phyloP scores from a whole-genome alignment of 1,140 invertebrate species.

The Drosophila ficusphila region DNA sequence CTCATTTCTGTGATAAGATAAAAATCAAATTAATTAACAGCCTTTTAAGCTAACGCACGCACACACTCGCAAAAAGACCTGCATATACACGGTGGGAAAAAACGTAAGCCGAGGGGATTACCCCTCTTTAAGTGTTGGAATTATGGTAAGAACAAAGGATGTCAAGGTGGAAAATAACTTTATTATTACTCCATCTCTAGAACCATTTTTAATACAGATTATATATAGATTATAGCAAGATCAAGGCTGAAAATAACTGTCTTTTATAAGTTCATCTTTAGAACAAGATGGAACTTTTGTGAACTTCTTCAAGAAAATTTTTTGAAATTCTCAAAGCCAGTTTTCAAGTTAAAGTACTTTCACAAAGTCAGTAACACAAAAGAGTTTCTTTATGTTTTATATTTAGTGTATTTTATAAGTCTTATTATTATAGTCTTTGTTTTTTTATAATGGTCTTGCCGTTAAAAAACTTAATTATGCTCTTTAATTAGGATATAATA shows the following conservation, averaged over 20 bases:
- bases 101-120: conserved; percentile 13
- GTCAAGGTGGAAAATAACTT: too few species aligned
- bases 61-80: background rate
- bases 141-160: background rate
- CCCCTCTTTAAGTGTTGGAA: background rate
- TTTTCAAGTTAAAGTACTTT: background rate
- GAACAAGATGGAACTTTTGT: background rate
- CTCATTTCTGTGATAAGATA: conserved; percentile 73
- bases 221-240: too few species aligned
- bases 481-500: background rate
- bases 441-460: background rate
- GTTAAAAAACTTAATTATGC: background rate
- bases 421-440: conserved; percentile 7
- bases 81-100: conserved; percentile 7
- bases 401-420: conserved; percentile 2
- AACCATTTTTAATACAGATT: too few species aligned
- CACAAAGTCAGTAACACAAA: background rate
- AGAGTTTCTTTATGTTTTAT: background rate
- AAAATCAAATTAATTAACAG: conserved; percentile 74
- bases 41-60: conserved; percentile 42
- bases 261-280: too few species aligned
- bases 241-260: too few species aligned
- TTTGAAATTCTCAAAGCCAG: too few species aligned
- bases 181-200: too few species aligned
- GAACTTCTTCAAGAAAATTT: too few species aligned